Percentiles rank a stretch among this genome's conserved stretches.
These are phyloP conservation scores for Phrynocephalus vlangalii DNA, from an alignment of 2,797 vertebrate genomes.

Conservation along the genomic window DNA sequence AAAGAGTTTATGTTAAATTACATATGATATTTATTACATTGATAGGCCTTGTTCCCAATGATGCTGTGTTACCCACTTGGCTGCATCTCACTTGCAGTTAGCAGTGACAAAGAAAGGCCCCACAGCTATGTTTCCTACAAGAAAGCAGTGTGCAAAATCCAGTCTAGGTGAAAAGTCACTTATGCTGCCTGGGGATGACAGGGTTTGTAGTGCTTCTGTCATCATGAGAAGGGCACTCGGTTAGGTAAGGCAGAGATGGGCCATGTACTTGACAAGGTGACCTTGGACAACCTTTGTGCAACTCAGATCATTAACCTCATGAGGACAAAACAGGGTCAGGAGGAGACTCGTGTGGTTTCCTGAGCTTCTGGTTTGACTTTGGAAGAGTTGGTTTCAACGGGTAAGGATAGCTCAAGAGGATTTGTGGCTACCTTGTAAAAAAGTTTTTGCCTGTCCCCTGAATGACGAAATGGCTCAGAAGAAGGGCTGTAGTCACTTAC, in stretches of 20 bases:
- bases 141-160: no score
- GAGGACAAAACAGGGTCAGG: background rate
- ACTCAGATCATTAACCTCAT: background rate
- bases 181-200: background rate
- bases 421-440: background rate
- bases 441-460: background rate
- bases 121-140: background rate
- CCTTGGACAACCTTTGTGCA: background rate
- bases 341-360: background rate
- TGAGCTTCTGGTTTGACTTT: no score
- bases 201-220: background rate
- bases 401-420: no score
- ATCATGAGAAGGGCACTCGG: background rate
- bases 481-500: no score
- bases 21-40: background rate
- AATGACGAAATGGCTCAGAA: background rate
- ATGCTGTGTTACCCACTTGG: background rate
- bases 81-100: background rate
- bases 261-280: background rate
- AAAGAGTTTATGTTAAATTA: background rate
- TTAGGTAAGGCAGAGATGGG: background rate
- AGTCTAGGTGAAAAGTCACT: background rate
- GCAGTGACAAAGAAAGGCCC: background rate
- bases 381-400: background rate
- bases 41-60: background rate